Evolutionary conservation across 2,888 invertebrate genomes (phyloP).

Genomic region (Phaedon cochleariae): DNA sequence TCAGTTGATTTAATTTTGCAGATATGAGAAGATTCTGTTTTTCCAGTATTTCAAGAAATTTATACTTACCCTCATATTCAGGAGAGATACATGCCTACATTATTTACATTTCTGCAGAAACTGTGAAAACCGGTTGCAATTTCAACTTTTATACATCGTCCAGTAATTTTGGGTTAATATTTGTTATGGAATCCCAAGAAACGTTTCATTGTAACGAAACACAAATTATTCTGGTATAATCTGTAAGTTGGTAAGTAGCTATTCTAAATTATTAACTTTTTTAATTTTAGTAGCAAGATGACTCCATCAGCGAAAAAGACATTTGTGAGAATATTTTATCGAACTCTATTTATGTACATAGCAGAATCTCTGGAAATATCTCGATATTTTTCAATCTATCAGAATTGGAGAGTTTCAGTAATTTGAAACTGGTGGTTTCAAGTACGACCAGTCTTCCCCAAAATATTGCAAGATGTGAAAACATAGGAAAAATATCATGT

Average conservation of each 20-base stretch:
- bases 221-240: background rate
- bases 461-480: background rate
- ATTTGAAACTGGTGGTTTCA: background rate
- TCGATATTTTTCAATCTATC: background rate
- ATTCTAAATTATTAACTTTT: background rate
- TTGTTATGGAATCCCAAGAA: background rate
- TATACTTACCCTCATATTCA: constrained; percentile 23
- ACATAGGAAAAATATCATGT: constrained; percentile 4
- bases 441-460: background rate
- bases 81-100: constrained; percentile 20
- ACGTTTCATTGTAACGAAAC: background rate
- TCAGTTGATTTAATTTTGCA: constrained; percentile 6
- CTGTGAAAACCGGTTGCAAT: background rate
- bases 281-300: constrained; percentile 1
- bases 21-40: constrained; percentile 28
- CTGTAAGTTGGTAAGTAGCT: background rate
- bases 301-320: background rate
- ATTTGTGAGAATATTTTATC: background rate
- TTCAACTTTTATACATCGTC: background rate
- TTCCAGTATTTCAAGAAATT: constrained; percentile 18
- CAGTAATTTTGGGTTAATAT: background rate
- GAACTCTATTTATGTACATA: background rate
- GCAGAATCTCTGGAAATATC: background rate
- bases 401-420: background rate
- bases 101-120: constrained; percentile 18